phyloP scores from a whole-genome alignment of 2,797 vertebrate genomes.

The Trematomus bernacchii region DNA sequence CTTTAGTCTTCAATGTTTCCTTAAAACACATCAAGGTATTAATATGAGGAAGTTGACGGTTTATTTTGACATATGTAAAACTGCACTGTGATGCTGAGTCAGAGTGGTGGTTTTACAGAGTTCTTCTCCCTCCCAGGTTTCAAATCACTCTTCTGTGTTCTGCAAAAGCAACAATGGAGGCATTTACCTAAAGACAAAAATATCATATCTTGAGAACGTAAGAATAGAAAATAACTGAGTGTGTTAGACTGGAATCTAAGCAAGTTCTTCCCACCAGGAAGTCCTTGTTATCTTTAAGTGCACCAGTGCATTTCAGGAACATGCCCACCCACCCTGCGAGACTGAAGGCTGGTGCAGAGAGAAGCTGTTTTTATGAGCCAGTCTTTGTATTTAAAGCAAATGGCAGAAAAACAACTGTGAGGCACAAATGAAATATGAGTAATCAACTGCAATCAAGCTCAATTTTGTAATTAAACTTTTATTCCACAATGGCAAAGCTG shows the following conservation, averaged over 20 bases:
- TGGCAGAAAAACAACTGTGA: constrained; percentile 8
- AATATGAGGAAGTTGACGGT: constrained; percentile 43
- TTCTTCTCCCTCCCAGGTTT: neutral
- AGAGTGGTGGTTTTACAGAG: constrained; percentile 4
- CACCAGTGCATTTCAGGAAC: constrained; percentile 68
- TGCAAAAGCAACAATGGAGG: constrained; percentile 22
- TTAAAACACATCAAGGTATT: constrained; percentile 15
- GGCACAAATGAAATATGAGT: constrained; percentile 30
- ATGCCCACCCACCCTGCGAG: constrained; percentile 73
- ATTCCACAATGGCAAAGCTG: constrained; percentile 35
- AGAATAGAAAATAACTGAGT: constrained; percentile 56
- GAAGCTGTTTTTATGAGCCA: constrained; percentile 54
- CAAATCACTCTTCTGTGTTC: neutral
- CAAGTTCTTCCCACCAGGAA: constrained; percentile 54
- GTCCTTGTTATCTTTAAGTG: constrained; percentile 72
- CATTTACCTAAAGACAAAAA: constrained; percentile 31
- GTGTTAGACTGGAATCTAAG: constrained; percentile 50
- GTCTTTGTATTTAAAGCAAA: constrained; percentile 16
- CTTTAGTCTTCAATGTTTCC: constrained; percentile 39
- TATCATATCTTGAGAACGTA: constrained; percentile 39
- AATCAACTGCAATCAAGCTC: constrained; percentile 43
- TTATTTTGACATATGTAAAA: constrained; percentile 2
- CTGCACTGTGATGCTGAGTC: constrained; percentile 38
- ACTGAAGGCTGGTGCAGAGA: constrained; percentile 44
- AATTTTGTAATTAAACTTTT: constrained; percentile 53